phyloP scores from a whole-genome alignment of 2,797 vertebrate species.

The Ctenopoma kingsleyae region DNA sequence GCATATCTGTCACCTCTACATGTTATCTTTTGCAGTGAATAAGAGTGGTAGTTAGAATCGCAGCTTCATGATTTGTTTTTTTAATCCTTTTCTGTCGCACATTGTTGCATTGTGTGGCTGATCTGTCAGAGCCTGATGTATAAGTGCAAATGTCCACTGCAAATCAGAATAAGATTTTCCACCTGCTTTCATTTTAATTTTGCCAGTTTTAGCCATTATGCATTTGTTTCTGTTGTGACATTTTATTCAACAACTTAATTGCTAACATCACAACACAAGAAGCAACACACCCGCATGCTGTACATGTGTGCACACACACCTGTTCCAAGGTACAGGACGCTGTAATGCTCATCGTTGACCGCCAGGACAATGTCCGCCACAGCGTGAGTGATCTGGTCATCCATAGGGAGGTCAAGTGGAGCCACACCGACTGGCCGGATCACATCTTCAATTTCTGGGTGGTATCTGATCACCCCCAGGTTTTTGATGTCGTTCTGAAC shows the following conservation, averaged over 20 bases:
- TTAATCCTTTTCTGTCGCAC: too few relatives aligned
- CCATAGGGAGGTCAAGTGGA: conserved; percentile 83
- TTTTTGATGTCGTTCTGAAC: conserved; percentile 76
- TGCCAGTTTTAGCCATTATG: too few relatives aligned
- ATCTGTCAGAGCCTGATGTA: too few relatives aligned
- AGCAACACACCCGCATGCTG: background rate
- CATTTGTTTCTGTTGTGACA: too few relatives aligned
- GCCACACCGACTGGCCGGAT: conserved; percentile 82
- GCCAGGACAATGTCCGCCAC: conserved; percentile 84
- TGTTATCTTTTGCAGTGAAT: background rate
- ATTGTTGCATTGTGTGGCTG: too few relatives aligned
- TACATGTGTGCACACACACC: conserved; percentile 63
- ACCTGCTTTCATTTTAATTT: too few relatives aligned
- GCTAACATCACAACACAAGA: too few relatives aligned
- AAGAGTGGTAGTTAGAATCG: too few relatives aligned
- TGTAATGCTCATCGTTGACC: conserved; percentile 86
- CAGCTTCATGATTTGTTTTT: background rate
- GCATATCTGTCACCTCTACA: background rate
- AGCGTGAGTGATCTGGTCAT: conserved; percentile 85
- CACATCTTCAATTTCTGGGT: conserved; percentile 86
- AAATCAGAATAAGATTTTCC: too few relatives aligned
- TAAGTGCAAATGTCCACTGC: too few relatives aligned
- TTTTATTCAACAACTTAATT: too few relatives aligned
- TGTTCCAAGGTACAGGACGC: conserved; percentile 88
- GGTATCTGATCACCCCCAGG: conserved; percentile 83